Conservation (phyloP, 2,797 vertebrate genomes). For the Oryzias sinensis region DNA sequence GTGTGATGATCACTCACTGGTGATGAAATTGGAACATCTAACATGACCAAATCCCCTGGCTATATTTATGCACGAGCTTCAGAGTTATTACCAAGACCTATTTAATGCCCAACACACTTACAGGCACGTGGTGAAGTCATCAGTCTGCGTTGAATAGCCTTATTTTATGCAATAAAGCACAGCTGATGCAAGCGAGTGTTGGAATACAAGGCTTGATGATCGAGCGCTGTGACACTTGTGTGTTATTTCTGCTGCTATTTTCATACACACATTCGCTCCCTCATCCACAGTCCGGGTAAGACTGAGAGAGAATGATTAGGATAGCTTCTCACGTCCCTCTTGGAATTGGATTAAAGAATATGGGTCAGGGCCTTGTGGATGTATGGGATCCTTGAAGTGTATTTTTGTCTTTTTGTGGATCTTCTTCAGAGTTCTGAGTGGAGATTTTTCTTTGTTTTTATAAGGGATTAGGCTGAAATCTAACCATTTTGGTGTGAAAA, state of each 20-base stretch:
- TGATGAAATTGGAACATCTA: slow-evolving; percentile 54
- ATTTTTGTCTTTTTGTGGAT: slow-evolving; percentile 25
- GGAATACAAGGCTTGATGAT: slow-evolving; percentile 57
- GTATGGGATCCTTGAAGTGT: slow-evolving; percentile 30
- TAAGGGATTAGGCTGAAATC: not conserved
- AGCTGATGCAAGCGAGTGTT: slow-evolving; percentile 58
- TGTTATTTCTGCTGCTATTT: slow-evolving; percentile 64
- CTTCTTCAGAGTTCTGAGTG: slow-evolving; percentile 17
- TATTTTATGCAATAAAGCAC: slow-evolving; percentile 56
- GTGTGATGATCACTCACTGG: slow-evolving; percentile 20
- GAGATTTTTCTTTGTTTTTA: not conserved
- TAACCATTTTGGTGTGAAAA: slow-evolving; percentile 5
- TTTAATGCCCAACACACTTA: slow-evolving; percentile 48
- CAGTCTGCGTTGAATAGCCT: slow-evolving; percentile 58
- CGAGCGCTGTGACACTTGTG: slow-evolving; percentile 56
- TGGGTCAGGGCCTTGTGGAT: slow-evolving; percentile 50
- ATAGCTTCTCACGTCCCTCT: slow-evolving; percentile 45
- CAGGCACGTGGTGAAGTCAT: slow-evolving; percentile 38
- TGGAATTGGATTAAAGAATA: slow-evolving; percentile 52
- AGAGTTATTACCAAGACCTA: slow-evolving; percentile 62
- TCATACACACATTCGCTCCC: slow-evolving; percentile 25
- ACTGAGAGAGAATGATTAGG: slow-evolving; percentile 53
- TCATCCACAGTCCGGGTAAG: slow-evolving; percentile 43
- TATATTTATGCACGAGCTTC: slow-evolving; percentile 57
- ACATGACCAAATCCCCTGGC: slow-evolving; percentile 48